Evolutionary conservation across 2,888 invertebrate species (phyloP).

Genomic region (Limnephilus auricula): DNA sequence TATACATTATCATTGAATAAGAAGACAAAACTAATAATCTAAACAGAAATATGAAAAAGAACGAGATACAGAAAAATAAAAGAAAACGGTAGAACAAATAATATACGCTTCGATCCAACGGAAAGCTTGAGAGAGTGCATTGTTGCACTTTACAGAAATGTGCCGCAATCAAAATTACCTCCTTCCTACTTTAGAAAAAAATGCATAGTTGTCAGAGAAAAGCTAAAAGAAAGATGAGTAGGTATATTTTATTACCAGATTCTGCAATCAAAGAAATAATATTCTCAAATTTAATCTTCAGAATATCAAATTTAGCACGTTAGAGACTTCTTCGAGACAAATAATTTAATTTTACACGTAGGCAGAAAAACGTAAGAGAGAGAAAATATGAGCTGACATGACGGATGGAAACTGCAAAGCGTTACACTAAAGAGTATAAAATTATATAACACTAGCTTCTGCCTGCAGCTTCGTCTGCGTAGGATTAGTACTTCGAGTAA

Average conservation of each 20-base stretch:
- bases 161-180: no score
- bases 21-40: no score
- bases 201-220: background rate
- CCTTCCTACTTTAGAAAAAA: no score
- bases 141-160: no score
- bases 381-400: background rate
- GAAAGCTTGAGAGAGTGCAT: background rate
- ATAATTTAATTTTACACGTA: background rate
- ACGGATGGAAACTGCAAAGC: background rate
- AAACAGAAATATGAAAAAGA: no score
- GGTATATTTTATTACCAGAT: background rate
- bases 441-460: conserved; percentile 2
- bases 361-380: background rate
- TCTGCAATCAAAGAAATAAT: background rate
- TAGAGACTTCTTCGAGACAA: background rate
- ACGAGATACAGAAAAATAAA: no score
- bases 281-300: background rate
- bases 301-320: background rate
- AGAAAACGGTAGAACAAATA: no score
- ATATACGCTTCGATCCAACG: no score
- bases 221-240: background rate
- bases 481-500: no score
- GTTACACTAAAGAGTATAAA: background rate
- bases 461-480: no score
- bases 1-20: no score